phyloP scores from a whole-genome alignment of 2,888 invertebrate genomes.

The Eustalomyia histrio region DNA sequence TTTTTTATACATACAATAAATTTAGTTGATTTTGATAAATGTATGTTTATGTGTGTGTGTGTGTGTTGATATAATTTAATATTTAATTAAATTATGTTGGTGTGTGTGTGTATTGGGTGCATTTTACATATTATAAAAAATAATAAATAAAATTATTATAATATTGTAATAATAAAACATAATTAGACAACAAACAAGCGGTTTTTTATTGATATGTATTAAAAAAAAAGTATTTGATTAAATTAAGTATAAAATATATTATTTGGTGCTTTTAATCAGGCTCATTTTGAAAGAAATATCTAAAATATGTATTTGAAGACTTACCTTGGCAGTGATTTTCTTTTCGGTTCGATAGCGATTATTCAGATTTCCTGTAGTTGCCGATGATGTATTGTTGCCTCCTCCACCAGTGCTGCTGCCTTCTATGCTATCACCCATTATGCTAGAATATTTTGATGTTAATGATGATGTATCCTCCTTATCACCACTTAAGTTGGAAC shows the following conservation, averaged over 20 bases:
- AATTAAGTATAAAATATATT: not conserved
- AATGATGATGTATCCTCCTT: slow-evolving; percentile 75
- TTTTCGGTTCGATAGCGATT: slow-evolving; percentile 79
- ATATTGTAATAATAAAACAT: slow-evolving; percentile 26
- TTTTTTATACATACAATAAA: slow-evolving; percentile 22
- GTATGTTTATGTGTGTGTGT: slow-evolving; percentile 25
- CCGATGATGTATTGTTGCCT: slow-evolving; percentile 68
- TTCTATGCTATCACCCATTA: slow-evolving; percentile 74
- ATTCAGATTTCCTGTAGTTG: slow-evolving; percentile 72
- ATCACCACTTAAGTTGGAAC: slow-evolving; percentile 64
- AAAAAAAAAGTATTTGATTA: not conserved
- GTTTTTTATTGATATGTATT: slow-evolving; percentile 32
- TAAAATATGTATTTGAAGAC: slow-evolving; percentile 54
- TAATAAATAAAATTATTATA: slow-evolving; percentile 35
- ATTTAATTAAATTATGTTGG: slow-evolving; percentile 21
- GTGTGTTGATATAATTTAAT: slow-evolving; percentile 20
- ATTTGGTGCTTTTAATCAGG: slow-evolving; percentile 33
- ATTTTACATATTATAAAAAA: slow-evolving; percentile 55
- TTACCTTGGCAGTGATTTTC: slow-evolving; percentile 80
- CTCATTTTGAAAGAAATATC: not conserved
- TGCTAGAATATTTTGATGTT: slow-evolving; percentile 75
- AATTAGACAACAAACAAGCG: slow-evolving; percentile 58
- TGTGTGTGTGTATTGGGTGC: slow-evolving; percentile 53
- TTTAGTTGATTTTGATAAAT: slow-evolving; percentile 17
- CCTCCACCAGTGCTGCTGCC: slow-evolving; percentile 70